Conservation (phyloP, 1,140 invertebrate genomes). For the Drosophila nigromelanica region DNA sequence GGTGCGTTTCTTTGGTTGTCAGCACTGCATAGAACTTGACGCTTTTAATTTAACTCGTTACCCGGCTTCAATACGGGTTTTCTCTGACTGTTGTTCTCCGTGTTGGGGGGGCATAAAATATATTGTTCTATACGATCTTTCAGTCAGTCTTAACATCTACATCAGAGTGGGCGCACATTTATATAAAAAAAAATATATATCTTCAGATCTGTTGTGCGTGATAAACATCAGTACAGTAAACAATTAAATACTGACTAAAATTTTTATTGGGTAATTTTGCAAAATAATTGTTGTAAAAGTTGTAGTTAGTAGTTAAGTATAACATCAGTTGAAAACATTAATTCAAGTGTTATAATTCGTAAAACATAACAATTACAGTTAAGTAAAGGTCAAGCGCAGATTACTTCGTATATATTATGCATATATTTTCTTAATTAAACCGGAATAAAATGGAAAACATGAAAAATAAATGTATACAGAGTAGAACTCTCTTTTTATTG, state of each 20-base stretch:
- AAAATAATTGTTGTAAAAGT: no score
- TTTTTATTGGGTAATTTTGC: not conserved
- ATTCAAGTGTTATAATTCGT: not conserved
- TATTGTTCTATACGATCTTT: constrained; percentile 68
- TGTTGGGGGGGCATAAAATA: constrained; percentile 52
- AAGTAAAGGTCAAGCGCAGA: not conserved
- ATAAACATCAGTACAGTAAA: not conserved
- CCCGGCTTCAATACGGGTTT: constrained; percentile 58
- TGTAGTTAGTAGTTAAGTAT: no score
- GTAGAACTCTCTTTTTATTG: not conserved
- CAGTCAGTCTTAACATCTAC: constrained; percentile 58
- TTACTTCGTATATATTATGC: not conserved
- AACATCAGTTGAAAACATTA: not conserved
- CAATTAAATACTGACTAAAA: not conserved
- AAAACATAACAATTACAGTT: not conserved
- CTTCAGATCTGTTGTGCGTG: constrained; percentile 1
- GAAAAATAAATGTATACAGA: not conserved
- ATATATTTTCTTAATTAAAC: not conserved
- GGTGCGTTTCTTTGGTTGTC: not conserved
- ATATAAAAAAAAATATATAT: not conserved
- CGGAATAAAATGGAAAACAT: not conserved
- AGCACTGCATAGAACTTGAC: constrained; percentile 25
- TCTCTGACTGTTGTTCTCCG: constrained; percentile 31
- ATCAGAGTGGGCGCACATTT: constrained; percentile 25
- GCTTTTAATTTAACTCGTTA: constrained; percentile 47